Base-by-base conservation (phyloP, 2,888 invertebrate genomes). In the Diarsia brunnea region DNA sequence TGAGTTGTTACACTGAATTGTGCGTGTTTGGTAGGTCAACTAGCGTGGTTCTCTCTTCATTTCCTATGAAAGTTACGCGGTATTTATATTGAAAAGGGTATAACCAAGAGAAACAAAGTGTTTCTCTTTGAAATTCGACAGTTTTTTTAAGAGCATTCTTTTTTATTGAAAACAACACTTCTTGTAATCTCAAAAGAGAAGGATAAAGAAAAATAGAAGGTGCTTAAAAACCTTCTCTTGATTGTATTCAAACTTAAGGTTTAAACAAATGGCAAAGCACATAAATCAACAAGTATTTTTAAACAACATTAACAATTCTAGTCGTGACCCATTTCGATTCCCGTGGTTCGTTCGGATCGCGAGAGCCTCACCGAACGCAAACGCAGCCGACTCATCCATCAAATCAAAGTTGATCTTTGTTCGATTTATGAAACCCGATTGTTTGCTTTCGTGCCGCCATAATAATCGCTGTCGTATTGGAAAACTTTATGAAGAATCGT, bases 361-460 rank as follows among this genome's bases (percentile, higher is more conserved):
- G 82, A 51, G 73, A 67, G 78, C 72, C 73, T 73, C 63, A 77
- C 68, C 43, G 69, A 86, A 75, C 81, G 84, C 84, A 86, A 89
- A 88, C 88, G 87, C 86, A 88, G 81, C 81, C 87, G 88, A 89
- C 90, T 89, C 92, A 94, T 94, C 94, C 91, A 94, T 94, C 94
- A 94, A 92, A 92, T 91, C 91, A 91, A 91, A 92, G 90, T 92
- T 92, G 92, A 94, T 93, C 93, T 91, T 90, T 90, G 91, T 92
- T 92, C 93, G 93, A 92, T 94, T 93, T 93, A 93, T 92, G 93
- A 93, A 94, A 94, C 91, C 92, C 88, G 92, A 93, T 94, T 94
- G 93, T 93, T 94, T 92, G 90, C 90, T 91, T 92, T 93, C 85
- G 85, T 88, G 86, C 87, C 88, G 85, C 89, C 81, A 88, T 91